Base-by-base conservation (phyloP, 1,140 invertebrate species). In the Nephotettix cincticeps region DNA sequence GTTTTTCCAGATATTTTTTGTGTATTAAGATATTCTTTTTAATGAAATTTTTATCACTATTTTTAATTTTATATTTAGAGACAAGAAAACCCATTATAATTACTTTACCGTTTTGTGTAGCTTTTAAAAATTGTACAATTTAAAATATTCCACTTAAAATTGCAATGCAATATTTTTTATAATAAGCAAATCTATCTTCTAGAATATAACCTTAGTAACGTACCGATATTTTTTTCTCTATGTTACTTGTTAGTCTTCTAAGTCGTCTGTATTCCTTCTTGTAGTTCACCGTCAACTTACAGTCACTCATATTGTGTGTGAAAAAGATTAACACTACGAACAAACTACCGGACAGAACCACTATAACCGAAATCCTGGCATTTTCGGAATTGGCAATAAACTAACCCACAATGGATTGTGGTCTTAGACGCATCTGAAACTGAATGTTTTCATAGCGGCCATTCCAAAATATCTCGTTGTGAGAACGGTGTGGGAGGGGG, bases 181-280 rank as follows among this genome's bases (percentile, higher is more conserved):
- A 9, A 63, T 3, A 6, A 11, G 2, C n/a, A 3, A 63, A 13
- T 29, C 3, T 25, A 11, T 27, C 27, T 6, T 25, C 23, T 13
- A 63, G 27, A 63, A 63, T 14, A 63, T 25, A 27, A 13, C 17
- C 11, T 23, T 68, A 51, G 21, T 51, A 9, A 58, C 68, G 1
- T 43, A 69, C 19, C 47, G 58, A 69, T 9, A 69, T 58, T 13
- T 19, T 14, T n/a, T 19, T 69, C 21, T 87, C 84, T 67, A 87
- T 82, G 78, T 88, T 87, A 73, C 85, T 86, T 1, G 88, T 90
- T 0, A 90, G 75, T 73, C 87, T 83, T 68, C 86, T 78, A 40
- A 90, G 76, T 74, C 87, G 83, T 47, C 82, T 83, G 69, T 90
- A 91, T 73, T 90, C 89, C 74, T 85, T 83, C 1, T 84, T 84